Percentiles rank a stretch among this genome's conserved stretches.
phyloP scores from a whole-genome alignment of 2,888 invertebrate genomes.

The Hypercompe scribonia region DNA sequence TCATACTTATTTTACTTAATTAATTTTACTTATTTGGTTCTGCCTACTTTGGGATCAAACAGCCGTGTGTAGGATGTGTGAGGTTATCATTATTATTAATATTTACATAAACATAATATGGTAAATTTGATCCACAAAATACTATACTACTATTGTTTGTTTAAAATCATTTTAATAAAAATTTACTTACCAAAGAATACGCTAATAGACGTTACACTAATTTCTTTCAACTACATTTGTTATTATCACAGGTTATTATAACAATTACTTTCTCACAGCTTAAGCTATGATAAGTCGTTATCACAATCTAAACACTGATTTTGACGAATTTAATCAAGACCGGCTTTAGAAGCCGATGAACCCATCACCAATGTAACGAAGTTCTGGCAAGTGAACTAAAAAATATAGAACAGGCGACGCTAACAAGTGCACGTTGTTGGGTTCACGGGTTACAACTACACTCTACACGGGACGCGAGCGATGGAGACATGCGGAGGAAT shows the following conservation, averaged over 20 bases:
- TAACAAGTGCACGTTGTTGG: slow-evolving; percentile 64
- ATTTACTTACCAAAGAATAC: slow-evolving; percentile 15
- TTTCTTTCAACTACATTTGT: not conserved
- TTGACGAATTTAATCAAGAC: slow-evolving; percentile 25
- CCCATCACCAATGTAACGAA: slow-evolving; percentile 61
- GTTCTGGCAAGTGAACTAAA: slow-evolving; percentile 69
- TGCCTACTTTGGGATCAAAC: not conserved
- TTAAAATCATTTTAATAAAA: not conserved
- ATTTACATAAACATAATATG: not conserved
- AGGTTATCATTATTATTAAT: not conserved
- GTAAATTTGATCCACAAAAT: not conserved
- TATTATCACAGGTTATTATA: slow-evolving; percentile 24
- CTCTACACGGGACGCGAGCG: slow-evolving; percentile 66
- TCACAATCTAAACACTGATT: slow-evolving; percentile 44
- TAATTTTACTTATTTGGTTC: not conserved
- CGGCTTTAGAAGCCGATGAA: slow-evolving; percentile 37
- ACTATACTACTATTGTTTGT: not conserved
- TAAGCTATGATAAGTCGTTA: slow-evolving; percentile 25
- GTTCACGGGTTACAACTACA: slow-evolving; percentile 76
- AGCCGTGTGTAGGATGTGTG: not conserved
- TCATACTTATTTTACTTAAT: not conserved
- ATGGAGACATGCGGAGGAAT: slow-evolving; percentile 51
- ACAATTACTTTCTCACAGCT: slow-evolving; percentile 28
- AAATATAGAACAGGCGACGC: slow-evolving; percentile 70
- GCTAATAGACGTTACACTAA: not conserved